Percentiles rank a stretch among this genome's conserved stretches.
Conservation (phyloP, 2,113 vertebrate species). For the Mandrillus leucophaeus region DNA sequence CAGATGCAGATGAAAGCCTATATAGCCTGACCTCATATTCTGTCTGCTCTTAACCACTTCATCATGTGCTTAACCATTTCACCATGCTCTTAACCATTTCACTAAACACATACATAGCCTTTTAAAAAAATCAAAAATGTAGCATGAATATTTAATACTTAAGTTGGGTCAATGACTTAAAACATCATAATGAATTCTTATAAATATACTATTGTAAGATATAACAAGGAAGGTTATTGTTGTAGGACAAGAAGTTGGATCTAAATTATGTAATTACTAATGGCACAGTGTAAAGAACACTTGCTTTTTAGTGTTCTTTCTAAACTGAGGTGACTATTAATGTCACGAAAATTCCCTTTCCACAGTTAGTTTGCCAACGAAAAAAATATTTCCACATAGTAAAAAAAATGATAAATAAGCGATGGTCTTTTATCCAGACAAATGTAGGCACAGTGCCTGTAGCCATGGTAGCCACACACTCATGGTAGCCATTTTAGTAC, state of each 20-base stretch:
- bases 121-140: conserved; percentile 75
- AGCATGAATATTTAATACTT: neutral
- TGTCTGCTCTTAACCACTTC: neutral
- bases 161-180: conserved; percentile 25
- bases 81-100: neutral
- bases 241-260: conserved; percentile 70
- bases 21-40: neutral
- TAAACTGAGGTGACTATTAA: conserved; percentile 72
- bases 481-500: neutral
- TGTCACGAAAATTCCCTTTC: conserved; percentile 59
- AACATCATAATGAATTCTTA: conserved; percentile 72
- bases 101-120: neutral
- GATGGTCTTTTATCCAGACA: neutral
- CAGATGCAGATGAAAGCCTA: neutral
- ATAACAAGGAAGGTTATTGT: conserved; percentile 67
- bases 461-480: neutral
- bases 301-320: conserved; percentile 61
- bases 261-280: conserved; percentile 77
- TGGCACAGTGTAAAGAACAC: conserved; percentile 51
- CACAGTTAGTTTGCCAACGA: conserved; percentile 29
- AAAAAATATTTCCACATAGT: neutral
- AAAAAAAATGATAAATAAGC: neutral
- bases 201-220: conserved; percentile 70
- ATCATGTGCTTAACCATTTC: neutral
- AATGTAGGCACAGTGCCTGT: neutral